Base-by-base conservation (phyloP, 2,888 invertebrate genomes). In the Melitaea athalia region DNA sequence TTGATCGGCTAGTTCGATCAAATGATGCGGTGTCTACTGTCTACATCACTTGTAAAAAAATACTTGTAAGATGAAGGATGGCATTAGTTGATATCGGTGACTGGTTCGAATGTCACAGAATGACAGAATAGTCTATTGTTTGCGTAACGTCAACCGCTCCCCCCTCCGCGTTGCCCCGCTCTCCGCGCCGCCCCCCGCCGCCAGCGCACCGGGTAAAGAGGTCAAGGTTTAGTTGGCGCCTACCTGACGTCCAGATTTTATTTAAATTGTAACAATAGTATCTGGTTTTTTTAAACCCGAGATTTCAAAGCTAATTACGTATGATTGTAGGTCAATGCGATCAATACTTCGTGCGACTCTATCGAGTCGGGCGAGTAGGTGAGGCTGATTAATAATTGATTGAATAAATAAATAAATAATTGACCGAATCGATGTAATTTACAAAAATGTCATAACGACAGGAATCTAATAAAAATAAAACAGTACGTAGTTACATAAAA, bases 221-320 rank as follows among this genome's bases (percentile, higher is more conserved):
- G 89, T 91, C 91, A 91, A 90, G 91, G 91, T 78, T 84, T 80
- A 79, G 72, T 74, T 78, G 88, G 88, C 89, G 90, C 88, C 88
- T 85, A 85, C 85, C 85, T 86, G 84, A 76, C 84, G 83, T 82
- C 81, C 82, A 79, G 79, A 78, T 76, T 78, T 77, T 79, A 79
- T 74, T 76, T 73, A 76, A 69, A 68, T 65, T 66, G 57, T 64
- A 62, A 62, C 60, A 60, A 68, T 49, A 57, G 38, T 67, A 55
- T 63, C 63, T 49, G 59, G 49, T 68, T 65, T 57, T 63, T 57
- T 42, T 14, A 62, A 47, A 60, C 55, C 24, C n/a, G 17, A 60
- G 17, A 60, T 47, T 59, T 59, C 42, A 57, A 53, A 59, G 55
- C 59, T 63, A 63, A 68, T 68, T 68, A 64, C 60, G 63, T 43